A percentile compares a stretch with the other conserved stretches of the same genome.
Evolutionary conservation across 2,797 vertebrate genomes (phyloP).

Genomic region (Lagocephalus sceleratus): DNA sequence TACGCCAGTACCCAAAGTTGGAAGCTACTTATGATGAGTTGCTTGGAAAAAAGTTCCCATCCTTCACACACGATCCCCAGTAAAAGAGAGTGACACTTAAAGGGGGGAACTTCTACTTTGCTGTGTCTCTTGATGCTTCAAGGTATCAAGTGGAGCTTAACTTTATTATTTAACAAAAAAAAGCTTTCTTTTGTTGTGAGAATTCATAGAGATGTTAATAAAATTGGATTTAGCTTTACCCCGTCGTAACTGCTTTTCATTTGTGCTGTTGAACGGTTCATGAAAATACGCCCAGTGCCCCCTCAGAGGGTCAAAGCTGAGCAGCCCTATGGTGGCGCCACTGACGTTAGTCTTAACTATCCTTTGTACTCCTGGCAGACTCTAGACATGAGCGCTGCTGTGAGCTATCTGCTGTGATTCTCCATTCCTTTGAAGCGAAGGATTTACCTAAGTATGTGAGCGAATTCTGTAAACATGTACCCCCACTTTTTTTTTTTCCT

Average conservation of each 20-base stretch:
- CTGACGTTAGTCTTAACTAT: constrained; percentile 32
- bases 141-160: neutral
- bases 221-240: no score
- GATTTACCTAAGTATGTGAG: constrained; percentile 59
- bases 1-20: no score
- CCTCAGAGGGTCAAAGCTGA: constrained; percentile 28
- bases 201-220: no score
- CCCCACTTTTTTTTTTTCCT: constrained; percentile 14
- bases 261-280: no score
- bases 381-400: constrained; percentile 33
- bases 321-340: constrained; percentile 20
- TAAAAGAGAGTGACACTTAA: constrained; percentile 12
- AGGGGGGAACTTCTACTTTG: constrained; percentile 11
- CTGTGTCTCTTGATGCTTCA: constrained; percentile 18
- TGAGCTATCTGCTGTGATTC: constrained; percentile 48
- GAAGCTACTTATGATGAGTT: no score
- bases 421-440: constrained; percentile 51
- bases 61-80: constrained; percentile 3
- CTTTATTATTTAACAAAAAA: no score
- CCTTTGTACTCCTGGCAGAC: constrained; percentile 24
- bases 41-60: constrained; percentile 15
- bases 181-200: no score
- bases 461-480: constrained; percentile 54
- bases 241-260: no score
- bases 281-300: constrained; percentile 16